Percentiles rank a stretch among this genome's conserved stretches.
Conservation (phyloP, 2,113 vertebrate species). For the Empidonax alnorum region DNA sequence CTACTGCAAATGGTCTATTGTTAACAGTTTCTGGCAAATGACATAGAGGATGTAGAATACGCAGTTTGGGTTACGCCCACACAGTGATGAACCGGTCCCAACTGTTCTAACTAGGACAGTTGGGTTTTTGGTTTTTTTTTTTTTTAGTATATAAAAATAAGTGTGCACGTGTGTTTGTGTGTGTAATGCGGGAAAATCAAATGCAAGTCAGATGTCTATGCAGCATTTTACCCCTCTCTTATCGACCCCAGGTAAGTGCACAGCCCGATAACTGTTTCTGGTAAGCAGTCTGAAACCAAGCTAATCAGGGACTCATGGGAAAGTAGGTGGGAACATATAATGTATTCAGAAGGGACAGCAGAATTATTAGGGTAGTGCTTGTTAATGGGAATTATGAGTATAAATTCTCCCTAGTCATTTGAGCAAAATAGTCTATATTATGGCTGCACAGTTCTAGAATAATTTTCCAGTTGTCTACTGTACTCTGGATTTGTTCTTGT, state of each 20-base stretch:
- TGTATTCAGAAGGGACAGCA: background rate
- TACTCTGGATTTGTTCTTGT: conserved; percentile 35
- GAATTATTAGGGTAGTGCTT: background rate
- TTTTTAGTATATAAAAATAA: background rate
- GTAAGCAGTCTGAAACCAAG: background rate
- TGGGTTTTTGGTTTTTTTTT: background rate
- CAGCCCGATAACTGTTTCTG: background rate
- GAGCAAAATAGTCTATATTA: conserved; percentile 28
- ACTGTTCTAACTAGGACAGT: no score
- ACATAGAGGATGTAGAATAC: no score
- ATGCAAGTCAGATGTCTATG: background rate
- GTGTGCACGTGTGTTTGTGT: background rate
- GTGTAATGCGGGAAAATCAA: background rate
- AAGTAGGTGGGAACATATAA: background rate
- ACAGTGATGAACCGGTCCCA: no score
- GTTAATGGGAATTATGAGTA: background rate
- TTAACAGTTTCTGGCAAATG: no score
- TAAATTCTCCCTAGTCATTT: background rate
- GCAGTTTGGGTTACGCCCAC: no score
- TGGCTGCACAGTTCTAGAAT: conserved; percentile 34
- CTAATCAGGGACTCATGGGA: background rate
- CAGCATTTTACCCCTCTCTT: background rate
- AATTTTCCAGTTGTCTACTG: conserved; percentile 8
- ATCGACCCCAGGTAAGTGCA: background rate
- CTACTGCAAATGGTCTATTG: no score